Base-by-base conservation (phyloP, 30 jellyfish, hydroid and myxozoan species). In the Sanderia malayensis region DNA sequence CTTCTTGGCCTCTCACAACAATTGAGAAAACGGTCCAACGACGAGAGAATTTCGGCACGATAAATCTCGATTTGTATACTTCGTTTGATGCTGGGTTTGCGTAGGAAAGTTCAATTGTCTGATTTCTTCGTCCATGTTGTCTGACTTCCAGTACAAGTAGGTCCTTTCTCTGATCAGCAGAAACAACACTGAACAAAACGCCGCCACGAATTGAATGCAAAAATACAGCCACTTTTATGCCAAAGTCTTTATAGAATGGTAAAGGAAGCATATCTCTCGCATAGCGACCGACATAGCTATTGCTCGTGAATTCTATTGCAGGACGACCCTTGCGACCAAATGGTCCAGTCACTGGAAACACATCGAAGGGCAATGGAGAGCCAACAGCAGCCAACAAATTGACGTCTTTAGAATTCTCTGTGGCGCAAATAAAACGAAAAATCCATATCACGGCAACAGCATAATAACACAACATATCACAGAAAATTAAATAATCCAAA, bases 351-450 rank as follows among this genome's bases (percentile, higher is more conserved):
- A 88, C 92, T 13, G 94, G 85, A 1, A 74, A 13, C 0, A 88
- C 95, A 75, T 88, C 92, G 15, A 58, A 31, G 27, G 96, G 96
- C n/a, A 88, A 55, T 1, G 97, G 97, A 44, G 97, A 80, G 9
- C 97, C 97, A 73, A 88, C 95, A n/a, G 97, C 97, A 1, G 74
- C 59, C 68, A 88, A 52, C 26, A 88, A 71, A 65, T 88, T 88
- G 58, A 88, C 78, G 30, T 87, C 96, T 7, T 34, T 74, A 52
- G 71, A 44, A 11, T 61, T 30, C 63, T 81, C 97, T 74, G 83
- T 25, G 27, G 82, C 83, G 70, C 49, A 79, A 79, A 58, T 32
- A 32, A 55, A 65, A 11, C 25, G 33, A 13, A 76, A 34, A 55
- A 62, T 27, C 53, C 46, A 45, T 19, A 31, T 7, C 3, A 61